Evolutionary conservation across 2,113 vertebrate species (phyloP).

Genomic region (Myocastor coypus): DNA sequence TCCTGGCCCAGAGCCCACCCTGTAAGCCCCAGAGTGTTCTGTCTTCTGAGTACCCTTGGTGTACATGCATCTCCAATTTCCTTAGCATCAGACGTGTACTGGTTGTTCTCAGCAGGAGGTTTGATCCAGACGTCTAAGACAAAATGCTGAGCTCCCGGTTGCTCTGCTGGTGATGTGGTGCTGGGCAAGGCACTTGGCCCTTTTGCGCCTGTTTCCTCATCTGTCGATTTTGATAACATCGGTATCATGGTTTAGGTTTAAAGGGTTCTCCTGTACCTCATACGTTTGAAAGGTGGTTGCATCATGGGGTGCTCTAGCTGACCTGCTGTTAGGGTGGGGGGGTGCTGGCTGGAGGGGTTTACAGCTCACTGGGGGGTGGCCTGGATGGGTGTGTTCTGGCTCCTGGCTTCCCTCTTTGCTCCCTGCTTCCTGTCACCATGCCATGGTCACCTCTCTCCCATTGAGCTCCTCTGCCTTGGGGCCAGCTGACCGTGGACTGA

Average conservation of each 20-base stretch:
- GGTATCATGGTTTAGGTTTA: not conserved
- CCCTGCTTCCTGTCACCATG: not conserved
- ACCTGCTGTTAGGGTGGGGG: not conserved
- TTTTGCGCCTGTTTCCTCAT: constrained; percentile 21
- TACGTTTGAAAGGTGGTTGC: not conserved
- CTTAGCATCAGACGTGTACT: not conserved
- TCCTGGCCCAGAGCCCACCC: not conserved
- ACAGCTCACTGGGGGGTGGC: not conserved
- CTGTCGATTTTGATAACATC: not conserved
- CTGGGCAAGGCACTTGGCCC: not conserved
- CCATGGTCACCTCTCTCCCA: not conserved
- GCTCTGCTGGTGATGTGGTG: not conserved
- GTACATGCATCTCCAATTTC: not conserved
- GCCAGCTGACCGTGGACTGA: not conserved
- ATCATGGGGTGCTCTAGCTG: not conserved
- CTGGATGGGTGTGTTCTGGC: not conserved
- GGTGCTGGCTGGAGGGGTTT: not conserved
- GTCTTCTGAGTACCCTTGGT: not conserved
- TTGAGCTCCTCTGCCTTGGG: not conserved
- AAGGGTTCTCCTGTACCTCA: not conserved
- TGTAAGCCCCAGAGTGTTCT: not conserved
- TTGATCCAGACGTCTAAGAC: not conserved
- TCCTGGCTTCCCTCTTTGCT: not conserved
- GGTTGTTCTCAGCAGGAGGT: not conserved
- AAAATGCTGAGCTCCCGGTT: not conserved